Conservation (phyloP, 2,888 invertebrate genomes). For the Epirrhoe alternata region DNA sequence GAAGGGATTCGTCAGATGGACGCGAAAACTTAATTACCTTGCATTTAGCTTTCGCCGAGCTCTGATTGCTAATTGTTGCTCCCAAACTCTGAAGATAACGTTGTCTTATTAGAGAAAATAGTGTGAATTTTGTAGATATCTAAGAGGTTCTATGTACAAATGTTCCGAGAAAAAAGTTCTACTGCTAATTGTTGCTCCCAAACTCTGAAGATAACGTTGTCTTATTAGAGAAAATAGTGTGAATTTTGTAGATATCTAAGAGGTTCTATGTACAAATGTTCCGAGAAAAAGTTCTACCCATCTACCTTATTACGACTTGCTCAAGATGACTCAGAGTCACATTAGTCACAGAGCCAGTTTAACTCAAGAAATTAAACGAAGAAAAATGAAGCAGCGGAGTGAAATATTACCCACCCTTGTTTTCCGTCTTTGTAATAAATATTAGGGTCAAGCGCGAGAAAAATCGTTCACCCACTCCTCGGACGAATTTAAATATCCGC, state of each 20-base stretch:
- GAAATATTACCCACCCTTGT: conserved; percentile 54
- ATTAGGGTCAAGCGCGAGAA: conserved; percentile 58
- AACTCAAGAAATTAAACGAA: conserved; percentile 47
- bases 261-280: conserved; percentile 13
- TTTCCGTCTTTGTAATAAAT: conserved; percentile 56
- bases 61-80: conserved; percentile 45
- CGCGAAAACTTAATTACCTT: conserved; percentile 43
- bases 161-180: conserved; percentile 17
- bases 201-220: conserved; percentile 29
- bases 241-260: no score
- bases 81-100: conserved; percentile 31
- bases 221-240: neutral
- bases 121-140: no score
- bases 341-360: conserved; percentile 40
- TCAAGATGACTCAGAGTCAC: conserved; percentile 37
- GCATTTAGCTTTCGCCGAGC: conserved; percentile 40
- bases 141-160: conserved; percentile 12
- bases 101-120: conserved; percentile 7
- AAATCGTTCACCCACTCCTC: conserved; percentile 61
- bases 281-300: conserved; percentile 14
- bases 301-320: conserved; percentile 30
- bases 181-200: conserved; percentile 40
- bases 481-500: conserved; percentile 78
- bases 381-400: conserved; percentile 49
- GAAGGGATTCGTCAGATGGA: conserved; percentile 40